phyloP scores from a whole-genome alignment of 1,140 invertebrate genomes.

The Anagrus nilaparvatae region DNA sequence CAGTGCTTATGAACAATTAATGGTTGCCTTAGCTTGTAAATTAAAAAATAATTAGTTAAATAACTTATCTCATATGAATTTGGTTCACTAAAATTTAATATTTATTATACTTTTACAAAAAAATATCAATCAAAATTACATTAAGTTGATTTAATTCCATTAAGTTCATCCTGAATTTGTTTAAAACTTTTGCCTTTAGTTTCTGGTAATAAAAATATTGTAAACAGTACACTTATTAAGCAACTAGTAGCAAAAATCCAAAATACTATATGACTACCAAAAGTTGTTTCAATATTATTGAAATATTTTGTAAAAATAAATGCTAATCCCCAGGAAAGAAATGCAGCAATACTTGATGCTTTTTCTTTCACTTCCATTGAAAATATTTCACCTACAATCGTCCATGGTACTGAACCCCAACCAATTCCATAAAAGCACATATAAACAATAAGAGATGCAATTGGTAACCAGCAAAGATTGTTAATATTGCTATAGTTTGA shows the following conservation, averaged over 20 bases:
- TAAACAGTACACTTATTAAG: conserved; percentile 48
- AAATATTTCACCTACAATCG: conserved; percentile 75
- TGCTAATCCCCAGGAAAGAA: conserved; percentile 67
- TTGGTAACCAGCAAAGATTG: conserved; percentile 51
- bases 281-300: conserved; percentile 44
- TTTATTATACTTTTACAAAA: no score
- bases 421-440: conserved; percentile 62
- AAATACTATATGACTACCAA: conserved; percentile 63
- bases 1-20: no score
- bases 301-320: conserved; percentile 77
- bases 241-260: conserved; percentile 69
- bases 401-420: conserved; percentile 76
- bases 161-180: conserved; percentile 62
- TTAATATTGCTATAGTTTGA: conserved; percentile 29
- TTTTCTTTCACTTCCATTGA: conserved; percentile 63
- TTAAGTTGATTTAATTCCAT: conserved; percentile 34
- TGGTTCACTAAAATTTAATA: no score
- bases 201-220: conserved; percentile 62
- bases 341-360: conserved; percentile 64
- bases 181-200: conserved; percentile 70
- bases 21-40: no score
- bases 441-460: conserved; percentile 55
- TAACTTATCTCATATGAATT: no score
- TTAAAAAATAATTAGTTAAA: no score
- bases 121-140: no score